Conservation (phyloP, 2,888 invertebrate species). For the Troides helena region DNA sequence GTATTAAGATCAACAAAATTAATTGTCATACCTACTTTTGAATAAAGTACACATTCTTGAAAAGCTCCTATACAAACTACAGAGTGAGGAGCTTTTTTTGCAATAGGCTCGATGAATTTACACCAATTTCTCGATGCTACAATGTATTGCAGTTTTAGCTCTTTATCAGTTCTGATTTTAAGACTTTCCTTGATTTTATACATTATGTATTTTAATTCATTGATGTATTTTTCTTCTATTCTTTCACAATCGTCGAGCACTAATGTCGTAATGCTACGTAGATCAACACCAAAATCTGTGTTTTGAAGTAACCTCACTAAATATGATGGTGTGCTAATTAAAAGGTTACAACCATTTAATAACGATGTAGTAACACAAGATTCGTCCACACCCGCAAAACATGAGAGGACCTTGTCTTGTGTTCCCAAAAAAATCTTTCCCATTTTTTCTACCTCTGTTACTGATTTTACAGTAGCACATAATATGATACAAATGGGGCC, state of each 20-base stretch:
- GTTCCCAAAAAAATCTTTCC: constrained; percentile 64
- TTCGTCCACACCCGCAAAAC: constrained; percentile 67
- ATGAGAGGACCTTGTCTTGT: constrained; percentile 57
- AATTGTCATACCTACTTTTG: constrained; percentile 68
- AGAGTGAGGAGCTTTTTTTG: constrained; percentile 78
- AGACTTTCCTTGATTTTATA: constrained; percentile 67
- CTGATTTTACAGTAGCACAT: constrained; percentile 81
- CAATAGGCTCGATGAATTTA: constrained; percentile 76
- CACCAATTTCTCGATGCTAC: constrained; percentile 84
- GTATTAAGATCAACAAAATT: constrained; percentile 58
- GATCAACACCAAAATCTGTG: constrained; percentile 70
- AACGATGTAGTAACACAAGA: constrained; percentile 64
- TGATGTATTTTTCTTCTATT: constrained; percentile 76
- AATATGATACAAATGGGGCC: constrained; percentile 85
- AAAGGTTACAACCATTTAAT: constrained; percentile 84
- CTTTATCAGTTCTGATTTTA: constrained; percentile 60
- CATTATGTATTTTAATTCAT: constrained; percentile 67
- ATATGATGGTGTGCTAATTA: constrained; percentile 84
- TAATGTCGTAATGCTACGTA: constrained; percentile 82
- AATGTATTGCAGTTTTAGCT: constrained; percentile 79
- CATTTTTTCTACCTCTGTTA: constrained; percentile 64
- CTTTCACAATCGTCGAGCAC: constrained; percentile 86
- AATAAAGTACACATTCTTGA: constrained; percentile 88
- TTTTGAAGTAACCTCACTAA: constrained; percentile 69
- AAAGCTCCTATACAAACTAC: constrained; percentile 85